Evolutionary conservation across 2,797 vertebrate genomes (phyloP).

Genomic region (Muraenolepis orangiensis): DNA sequence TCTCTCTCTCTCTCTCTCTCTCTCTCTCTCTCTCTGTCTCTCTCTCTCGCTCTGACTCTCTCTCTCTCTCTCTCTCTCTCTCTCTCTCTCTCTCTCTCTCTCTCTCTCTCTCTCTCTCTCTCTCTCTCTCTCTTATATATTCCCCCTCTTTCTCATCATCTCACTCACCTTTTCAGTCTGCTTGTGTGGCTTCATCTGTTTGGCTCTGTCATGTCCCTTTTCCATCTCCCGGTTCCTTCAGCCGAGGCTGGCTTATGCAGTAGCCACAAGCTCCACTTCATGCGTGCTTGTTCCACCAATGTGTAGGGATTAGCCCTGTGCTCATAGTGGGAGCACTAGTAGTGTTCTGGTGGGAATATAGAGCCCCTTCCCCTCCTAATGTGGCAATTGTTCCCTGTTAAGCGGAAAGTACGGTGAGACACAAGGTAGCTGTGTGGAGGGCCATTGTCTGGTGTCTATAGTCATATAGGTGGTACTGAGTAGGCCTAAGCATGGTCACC

Average conservation of each 20-base stretch:
- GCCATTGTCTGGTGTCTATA: not conserved
- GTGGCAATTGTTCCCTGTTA: not conserved
- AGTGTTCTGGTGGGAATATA: not conserved
- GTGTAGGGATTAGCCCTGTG: not conserved
- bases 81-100: no score
- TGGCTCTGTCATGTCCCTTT: not conserved
- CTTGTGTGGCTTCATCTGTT: not conserved
- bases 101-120: slow-evolving; percentile 1
- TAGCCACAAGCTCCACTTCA: not conserved
- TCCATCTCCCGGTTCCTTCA: not conserved
- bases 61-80: not conserved
- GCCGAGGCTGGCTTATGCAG: not conserved
- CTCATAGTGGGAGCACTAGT: not conserved
- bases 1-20: not conserved
- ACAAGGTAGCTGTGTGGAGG: no score
- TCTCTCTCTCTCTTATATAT: not conserved
- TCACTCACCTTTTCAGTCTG: not conserved
- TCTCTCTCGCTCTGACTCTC: no score
- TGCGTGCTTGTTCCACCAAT: not conserved
- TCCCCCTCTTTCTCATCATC: no score
- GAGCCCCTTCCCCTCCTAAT: not conserved
- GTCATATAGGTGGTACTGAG: not conserved
- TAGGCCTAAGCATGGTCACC: no score
- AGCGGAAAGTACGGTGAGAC: not conserved
- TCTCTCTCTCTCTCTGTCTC: not conserved